Percentiles rank a stretch among this genome's conserved stretches.
Conservation (phyloP, 2,797 vertebrate genomes). For the Hybognathus amarus region DNA sequence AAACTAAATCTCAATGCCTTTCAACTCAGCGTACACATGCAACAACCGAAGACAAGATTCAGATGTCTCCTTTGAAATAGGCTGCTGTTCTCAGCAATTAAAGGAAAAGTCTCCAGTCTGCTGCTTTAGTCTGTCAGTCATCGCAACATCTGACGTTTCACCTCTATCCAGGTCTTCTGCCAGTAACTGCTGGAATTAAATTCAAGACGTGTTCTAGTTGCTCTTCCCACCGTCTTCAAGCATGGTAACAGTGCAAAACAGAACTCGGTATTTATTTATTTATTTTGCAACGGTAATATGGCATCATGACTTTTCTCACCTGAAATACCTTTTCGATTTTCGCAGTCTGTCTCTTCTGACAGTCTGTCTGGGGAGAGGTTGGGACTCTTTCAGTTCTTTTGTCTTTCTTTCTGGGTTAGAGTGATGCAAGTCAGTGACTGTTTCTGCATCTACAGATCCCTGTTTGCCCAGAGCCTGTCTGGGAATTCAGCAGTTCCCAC, state of each 20-base stretch:
- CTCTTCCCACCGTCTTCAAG: not conserved
- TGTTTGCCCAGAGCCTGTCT: slow-evolving; percentile 21
- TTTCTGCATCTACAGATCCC: not conserved
- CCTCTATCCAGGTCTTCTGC: slow-evolving; percentile 10
- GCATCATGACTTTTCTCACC: not conserved
- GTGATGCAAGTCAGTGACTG: not conserved
- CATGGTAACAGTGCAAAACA: not conserved
- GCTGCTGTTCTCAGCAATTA: slow-evolving; percentile 23
- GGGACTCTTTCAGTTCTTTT: not conserved
- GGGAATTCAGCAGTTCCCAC: not conserved
- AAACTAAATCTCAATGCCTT: slow-evolving; percentile 25
- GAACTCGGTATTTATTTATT: not conserved
- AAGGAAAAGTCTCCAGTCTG: slow-evolving; percentile 28
- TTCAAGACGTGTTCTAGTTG: not conserved
- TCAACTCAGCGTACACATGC: not conserved
- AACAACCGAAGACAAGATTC: slow-evolving; percentile 4
- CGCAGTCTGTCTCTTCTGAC: not conserved
- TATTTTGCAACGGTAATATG: not conserved
- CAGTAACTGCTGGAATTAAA: not conserved
- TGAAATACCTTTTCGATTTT: slow-evolving; percentile 1
- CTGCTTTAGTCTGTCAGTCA: slow-evolving; percentile 45
- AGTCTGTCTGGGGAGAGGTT: not conserved
- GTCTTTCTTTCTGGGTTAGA: not conserved
- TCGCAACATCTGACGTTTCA: slow-evolving; percentile 14
- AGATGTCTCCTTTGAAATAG: slow-evolving; percentile 25